Evolutionary conservation across 2,797 vertebrate species (phyloP), one percentile per base, ranked within the genome.

Genomic region (Neosilurus mollespiculum): DNA sequence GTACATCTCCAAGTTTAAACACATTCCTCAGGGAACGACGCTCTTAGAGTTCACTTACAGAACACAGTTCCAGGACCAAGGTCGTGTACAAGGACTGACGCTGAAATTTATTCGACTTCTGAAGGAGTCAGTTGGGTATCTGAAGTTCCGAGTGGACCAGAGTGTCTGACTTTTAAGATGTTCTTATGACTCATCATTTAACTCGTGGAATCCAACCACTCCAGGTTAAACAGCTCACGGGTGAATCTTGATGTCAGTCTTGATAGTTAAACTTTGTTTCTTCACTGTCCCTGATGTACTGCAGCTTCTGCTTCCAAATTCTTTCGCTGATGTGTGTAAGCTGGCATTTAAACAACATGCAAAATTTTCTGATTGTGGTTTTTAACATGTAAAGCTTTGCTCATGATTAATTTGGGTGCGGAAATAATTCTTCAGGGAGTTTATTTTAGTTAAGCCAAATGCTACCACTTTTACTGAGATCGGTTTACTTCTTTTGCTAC

Each of bases 401-500:
- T 64, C 77, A 43, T 59, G 22, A 53, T 84, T 73, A 80, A 56
- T 78, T 56, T 79, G 81, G 79, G 65, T 79, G 77, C 83, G 66
- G 81, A 84, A 26, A 66, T 86, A 54, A 84, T 72, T 53, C 81
- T 85, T 87, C 87, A 88, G 84, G 83, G 86, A 87, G 43, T 18
- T 66, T 64, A 22, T 30, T n/a, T 65, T 81, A 67, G 51, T 83
- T 18, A 24, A 81, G 26, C 59, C 43, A 56, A 78, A 67, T 75
- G 12, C 26, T 78, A 66, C 54, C n/a, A 59, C 26, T 71, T 83
- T 81, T 71, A 80, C 16, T 72, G 78, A 71, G 73, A 76, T 64
- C 56, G 26, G 18, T 71, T 86, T 87, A 76, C 66, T 84, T 54
- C 73, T 71, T 81, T 34, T 87, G 82, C 81, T 78, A 72, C 58